Evolutionary conservation across 2,888 invertebrate species (phyloP).

Genomic region (Alitta virens): DNA sequence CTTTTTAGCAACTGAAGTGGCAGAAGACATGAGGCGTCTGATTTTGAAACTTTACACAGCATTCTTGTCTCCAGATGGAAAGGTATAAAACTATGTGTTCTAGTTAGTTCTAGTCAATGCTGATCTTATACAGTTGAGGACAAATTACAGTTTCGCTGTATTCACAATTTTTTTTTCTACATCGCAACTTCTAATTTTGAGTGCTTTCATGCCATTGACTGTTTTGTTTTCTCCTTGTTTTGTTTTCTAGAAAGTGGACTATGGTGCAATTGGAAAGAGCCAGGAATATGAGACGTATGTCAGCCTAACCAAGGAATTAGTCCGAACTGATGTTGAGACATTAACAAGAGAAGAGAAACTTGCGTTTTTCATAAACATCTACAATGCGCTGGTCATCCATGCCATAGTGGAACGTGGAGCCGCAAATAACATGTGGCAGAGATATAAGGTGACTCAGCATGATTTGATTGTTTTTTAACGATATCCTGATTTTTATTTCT

Average conservation of each 20-base stretch:
- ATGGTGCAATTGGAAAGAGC: slow-evolving; percentile 54
- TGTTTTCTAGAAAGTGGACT: slow-evolving; percentile 45
- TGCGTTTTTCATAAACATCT: slow-evolving; percentile 60
- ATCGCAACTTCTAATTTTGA: no score
- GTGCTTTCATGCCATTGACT: no score
- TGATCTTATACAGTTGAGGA: no score
- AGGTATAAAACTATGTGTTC: slow-evolving; percentile 34
- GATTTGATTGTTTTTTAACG: no score
- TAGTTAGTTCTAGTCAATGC: no score
- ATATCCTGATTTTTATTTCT: no score
- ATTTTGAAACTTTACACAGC: slow-evolving; percentile 54
- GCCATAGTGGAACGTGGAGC: slow-evolving; percentile 56
- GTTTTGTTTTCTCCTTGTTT: no score
- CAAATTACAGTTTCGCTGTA: no score
- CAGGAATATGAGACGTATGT: slow-evolving; percentile 52
- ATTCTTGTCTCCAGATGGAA: slow-evolving; percentile 50
- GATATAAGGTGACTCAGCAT: slow-evolving; percentile 52
- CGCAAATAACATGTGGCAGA: slow-evolving; percentile 57
- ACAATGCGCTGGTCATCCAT: slow-evolving; percentile 60
- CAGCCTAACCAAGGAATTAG: slow-evolving; percentile 51
- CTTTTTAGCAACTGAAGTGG: slow-evolving; percentile 46
- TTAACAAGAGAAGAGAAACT: slow-evolving; percentile 52
- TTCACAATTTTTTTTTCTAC: no score
- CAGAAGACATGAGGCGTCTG: slow-evolving; percentile 51
- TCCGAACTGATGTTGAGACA: slow-evolving; percentile 43